A percentile compares a stretch with the other conserved stretches of the same genome.
Conservation (phyloP, 2,113 vertebrate genomes). For the Oryzias curvinotus region DNA sequence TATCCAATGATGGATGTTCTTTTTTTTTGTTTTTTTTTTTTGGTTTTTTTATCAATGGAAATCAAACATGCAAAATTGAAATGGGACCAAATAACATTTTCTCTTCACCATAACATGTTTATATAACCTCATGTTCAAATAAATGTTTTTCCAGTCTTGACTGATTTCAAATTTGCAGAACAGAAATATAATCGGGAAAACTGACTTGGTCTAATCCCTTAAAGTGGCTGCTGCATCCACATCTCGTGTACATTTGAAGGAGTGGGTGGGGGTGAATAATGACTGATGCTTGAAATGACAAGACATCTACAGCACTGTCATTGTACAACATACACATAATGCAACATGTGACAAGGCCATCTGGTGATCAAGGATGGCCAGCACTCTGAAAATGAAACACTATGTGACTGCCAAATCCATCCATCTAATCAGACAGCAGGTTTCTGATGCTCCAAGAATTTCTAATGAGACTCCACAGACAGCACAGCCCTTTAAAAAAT, state of each 20-base stretch:
- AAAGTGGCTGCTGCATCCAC: slow-evolving; percentile 8
- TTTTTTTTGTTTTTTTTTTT: no score
- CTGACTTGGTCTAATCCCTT: slow-evolving; percentile 26
- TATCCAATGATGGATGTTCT: no score
- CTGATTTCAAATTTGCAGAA: slow-evolving; percentile 8
- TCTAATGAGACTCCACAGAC: slow-evolving; percentile 2
- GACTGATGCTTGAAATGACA: slow-evolving; percentile 4
- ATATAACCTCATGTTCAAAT: no score
- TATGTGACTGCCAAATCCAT: slow-evolving; percentile 27
- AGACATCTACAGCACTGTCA: slow-evolving; percentile 9
- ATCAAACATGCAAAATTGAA: no score
- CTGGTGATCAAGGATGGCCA: slow-evolving; percentile 22
- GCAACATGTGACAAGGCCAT: slow-evolving; percentile 17
- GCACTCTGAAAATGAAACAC: slow-evolving; percentile 16
- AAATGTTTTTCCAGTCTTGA: neutral
- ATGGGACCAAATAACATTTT: no score
- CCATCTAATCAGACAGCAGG: slow-evolving; percentile 32
- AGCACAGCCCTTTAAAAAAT: slow-evolving; percentile 13
- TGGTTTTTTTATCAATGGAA: no score
- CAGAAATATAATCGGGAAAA: neutral
- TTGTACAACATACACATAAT: slow-evolving; percentile 10
- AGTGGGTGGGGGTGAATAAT: neutral
- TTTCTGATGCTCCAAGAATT: slow-evolving; percentile 12
- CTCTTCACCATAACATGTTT: no score
- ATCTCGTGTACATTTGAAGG: slow-evolving; percentile 3